phyloP scores from a whole-genome alignment of 2,888 invertebrate genomes.

The Xiphydria camelus region DNA sequence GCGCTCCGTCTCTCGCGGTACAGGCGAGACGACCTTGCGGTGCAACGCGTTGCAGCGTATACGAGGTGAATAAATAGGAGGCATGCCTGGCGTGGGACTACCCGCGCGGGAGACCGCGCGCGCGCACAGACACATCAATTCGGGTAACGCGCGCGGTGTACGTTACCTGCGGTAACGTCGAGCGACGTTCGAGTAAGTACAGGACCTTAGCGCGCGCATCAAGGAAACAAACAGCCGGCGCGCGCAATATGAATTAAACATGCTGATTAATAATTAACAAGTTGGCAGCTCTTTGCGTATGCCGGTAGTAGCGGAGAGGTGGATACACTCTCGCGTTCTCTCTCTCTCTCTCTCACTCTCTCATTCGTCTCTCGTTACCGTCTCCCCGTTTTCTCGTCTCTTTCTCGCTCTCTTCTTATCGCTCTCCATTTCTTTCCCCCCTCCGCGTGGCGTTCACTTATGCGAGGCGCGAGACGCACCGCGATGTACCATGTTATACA shows the following conservation, averaged over 20 bases:
- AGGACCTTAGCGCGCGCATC: constrained; percentile 51
- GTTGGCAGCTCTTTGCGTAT: constrained; percentile 44
- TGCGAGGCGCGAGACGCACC: not conserved
- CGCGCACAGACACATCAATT: no score
- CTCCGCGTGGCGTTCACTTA: not conserved
- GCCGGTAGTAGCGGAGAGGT: constrained; percentile 28
- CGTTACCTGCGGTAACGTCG: constrained; percentile 37
- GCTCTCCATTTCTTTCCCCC: constrained; percentile 8
- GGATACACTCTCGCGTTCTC: constrained; percentile 6
- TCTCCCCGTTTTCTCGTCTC: constrained; percentile 10
- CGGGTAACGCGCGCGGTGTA: constrained; percentile 11
- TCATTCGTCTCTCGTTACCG: constrained; percentile 5
- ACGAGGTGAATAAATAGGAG: constrained; percentile 36
- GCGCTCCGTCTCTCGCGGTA: no score
- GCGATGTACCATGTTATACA: constrained; percentile 1
- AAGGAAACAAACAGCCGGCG: constrained; percentile 56
- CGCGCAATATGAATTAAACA: constrained; percentile 57
- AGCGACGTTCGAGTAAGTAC: constrained; percentile 39
- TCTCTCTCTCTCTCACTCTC: constrained; percentile 10
- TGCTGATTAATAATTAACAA: constrained; percentile 58
- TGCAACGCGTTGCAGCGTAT: constrained; percentile 21
- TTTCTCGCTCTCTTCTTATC: constrained; percentile 8
- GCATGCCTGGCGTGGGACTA: constrained; percentile 21
- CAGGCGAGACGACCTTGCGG: constrained; percentile 43
- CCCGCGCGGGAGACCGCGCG: constrained; percentile 21